Percentiles rank a stretch among this genome's conserved stretches.
phyloP scores from a whole-genome alignment of 2,888 invertebrate genomes.

The Isotomurus palustris region DNA sequence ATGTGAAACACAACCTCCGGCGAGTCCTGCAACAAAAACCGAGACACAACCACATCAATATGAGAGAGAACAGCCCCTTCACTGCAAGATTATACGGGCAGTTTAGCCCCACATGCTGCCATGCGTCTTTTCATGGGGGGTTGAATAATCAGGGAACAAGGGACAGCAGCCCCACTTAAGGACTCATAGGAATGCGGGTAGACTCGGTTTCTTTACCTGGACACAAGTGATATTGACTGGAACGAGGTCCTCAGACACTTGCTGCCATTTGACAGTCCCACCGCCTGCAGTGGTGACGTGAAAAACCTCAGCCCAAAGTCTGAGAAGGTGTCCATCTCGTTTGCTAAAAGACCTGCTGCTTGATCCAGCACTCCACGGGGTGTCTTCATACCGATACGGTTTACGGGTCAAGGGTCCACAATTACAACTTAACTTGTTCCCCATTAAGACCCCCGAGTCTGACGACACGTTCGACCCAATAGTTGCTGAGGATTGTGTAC shows the following conservation, averaged over 20 bases:
- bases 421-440: conserved; percentile 95
- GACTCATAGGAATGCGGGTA: neutral
- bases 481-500: too few relatives aligned
- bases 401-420: conserved; percentile 95
- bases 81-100: neutral
- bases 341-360: conserved; percentile 68
- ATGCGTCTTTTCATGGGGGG: too few relatives aligned
- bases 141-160: too few relatives aligned
- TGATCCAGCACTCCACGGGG: conserved; percentile 65
- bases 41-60: neutral
- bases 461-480: too few relatives aligned
- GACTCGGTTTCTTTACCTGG: conserved; percentile 39
- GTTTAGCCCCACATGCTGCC: neutral
- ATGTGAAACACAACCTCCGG: conserved; percentile 97
- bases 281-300: conserved; percentile 91
- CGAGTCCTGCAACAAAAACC: conserved; percentile 66
- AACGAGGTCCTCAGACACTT: conserved; percentile 89
- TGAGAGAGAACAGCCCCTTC: neutral
- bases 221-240: conserved; percentile 98
- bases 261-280: conserved; percentile 94
- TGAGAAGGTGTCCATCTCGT: conserved; percentile 79
- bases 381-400: conserved; percentile 85
- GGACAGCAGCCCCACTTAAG: too few relatives aligned
- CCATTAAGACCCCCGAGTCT: conserved; percentile 64
- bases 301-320: conserved; percentile 98